Base-by-base conservation (phyloP, 2,113 vertebrate genomes). In the Chaenogobius annularis region DNA sequence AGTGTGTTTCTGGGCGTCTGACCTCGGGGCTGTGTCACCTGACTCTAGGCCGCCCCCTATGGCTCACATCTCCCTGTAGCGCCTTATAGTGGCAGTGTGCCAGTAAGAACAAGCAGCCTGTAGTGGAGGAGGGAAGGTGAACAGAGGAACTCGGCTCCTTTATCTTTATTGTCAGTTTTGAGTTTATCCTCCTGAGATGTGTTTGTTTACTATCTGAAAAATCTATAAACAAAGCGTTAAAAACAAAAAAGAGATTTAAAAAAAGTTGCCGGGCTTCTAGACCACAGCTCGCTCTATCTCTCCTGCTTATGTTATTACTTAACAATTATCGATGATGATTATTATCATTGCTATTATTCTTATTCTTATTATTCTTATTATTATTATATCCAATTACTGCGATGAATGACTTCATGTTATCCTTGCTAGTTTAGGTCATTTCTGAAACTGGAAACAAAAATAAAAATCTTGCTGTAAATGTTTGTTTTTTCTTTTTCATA, bases 321-420 rank as follows among this genome's bases (percentile, higher is more conserved):
- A 92, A 87, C 91, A 92, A 93, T 93, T 93, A 94, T 93, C 89
- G 90, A 94, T 91, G 89, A 93, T 93, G 90, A 93, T 93, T 89
- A 93, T 93, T 93, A 93, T 90, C 92, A 92, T 93, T 93, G 92
- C 92, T 93, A 92, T 93, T 92, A 93, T 93, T 93, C 88, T 92
- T 92, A 90, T 83, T 93, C 90, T 91, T 91, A 82, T 92, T 92
- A 92, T 93, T 92, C 91, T 94, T 93, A 90, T 94, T 93, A 93
- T 94, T 92, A 94, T 92, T 93, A 94, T 63, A 93, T 94, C 92
- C 87, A 94, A 94, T 96, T 97, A 95, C 93, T 94, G 93, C 94
- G 96, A 96, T 97, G 96, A 96, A 98, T 98, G 95, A 96, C 95
- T 96, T 96, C 96, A 96, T 98, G 97, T 98, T 98, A 98, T 97